Conservation (phyloP, 2,797 vertebrate genomes). For the Momotus momota region DNA sequence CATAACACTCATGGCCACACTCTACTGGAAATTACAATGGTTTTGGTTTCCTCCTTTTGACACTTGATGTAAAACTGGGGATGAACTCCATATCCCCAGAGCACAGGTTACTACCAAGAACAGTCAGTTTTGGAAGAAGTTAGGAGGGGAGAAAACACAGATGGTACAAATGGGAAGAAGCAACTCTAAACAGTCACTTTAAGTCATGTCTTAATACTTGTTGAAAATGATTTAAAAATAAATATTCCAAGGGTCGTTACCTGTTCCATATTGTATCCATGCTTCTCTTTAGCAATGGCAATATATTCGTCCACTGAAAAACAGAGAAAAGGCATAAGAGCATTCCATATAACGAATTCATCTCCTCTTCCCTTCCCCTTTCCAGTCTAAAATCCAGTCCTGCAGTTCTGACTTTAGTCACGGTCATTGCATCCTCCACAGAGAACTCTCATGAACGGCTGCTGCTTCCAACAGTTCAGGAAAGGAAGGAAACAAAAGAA, state of each 20-base stretch:
- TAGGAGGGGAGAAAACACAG: background rate
- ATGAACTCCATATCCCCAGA: background rate
- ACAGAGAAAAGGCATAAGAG: background rate
- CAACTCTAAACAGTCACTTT: background rate
- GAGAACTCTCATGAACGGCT: background rate
- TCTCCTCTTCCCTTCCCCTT: background rate
- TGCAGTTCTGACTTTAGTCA: background rate
- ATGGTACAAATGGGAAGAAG: background rate
- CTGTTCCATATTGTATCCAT: conserved; percentile 98
- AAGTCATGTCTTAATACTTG: background rate
- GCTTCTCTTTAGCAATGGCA: conserved; percentile 94
- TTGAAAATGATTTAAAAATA: background rate
- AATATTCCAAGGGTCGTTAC: conserved; percentile 71
- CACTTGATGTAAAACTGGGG: background rate
- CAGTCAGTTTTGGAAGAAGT: background rate
- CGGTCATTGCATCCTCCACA: background rate
- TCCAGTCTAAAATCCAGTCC: background rate
- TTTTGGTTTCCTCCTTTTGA: background rate
- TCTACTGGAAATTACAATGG: background rate
- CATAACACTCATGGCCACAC: background rate
- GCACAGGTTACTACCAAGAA: background rate
- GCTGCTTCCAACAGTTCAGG: background rate
- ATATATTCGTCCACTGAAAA: conserved; percentile 95
- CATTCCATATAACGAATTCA: background rate
- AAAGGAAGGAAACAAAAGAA: background rate